These are phyloP conservation scores for Linurgus olivaceus DNA, from an alignment of 2,797 vertebrate genomes.

Conservation along the genomic window DNA sequence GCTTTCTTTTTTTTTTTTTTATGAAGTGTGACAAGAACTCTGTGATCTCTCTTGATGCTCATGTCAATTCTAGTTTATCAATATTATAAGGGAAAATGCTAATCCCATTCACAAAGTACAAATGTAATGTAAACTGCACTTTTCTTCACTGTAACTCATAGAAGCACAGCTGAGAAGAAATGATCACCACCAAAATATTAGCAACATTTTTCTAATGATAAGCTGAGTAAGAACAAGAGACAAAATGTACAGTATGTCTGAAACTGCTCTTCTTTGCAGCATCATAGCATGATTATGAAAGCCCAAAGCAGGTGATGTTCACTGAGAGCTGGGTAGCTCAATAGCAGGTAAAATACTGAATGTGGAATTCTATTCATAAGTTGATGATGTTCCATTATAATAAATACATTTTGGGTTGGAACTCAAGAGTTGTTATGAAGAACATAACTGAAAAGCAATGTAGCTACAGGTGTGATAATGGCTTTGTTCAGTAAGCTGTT, in stretches of 20 bases:
- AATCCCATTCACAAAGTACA: background rate
- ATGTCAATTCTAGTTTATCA: background rate
- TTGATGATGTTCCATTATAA: background rate
- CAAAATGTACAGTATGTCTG: background rate
- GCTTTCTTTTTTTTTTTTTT: background rate
- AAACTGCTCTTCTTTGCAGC: background rate
- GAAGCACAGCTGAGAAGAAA: background rate
- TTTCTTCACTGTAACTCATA: background rate
- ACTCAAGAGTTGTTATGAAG: background rate
- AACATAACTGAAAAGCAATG: background rate
- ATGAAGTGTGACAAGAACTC: background rate
- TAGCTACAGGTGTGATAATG: background rate
- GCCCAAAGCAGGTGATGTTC: background rate
- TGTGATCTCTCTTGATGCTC: background rate
- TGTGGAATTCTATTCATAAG: background rate
- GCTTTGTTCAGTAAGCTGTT: background rate
- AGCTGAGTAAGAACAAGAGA: background rate
- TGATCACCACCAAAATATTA: background rate
- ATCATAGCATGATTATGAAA: background rate
- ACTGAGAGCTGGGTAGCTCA: background rate
- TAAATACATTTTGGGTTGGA: background rate
- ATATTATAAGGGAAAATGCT: background rate
- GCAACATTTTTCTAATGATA: background rate
- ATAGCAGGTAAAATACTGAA: background rate
- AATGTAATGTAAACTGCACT: background rate